Percentiles rank a stretch among this genome's conserved stretches.
phyloP scores from a whole-genome alignment of 2,113 vertebrate genomes.

The Oreochromis tanganicae region DNA sequence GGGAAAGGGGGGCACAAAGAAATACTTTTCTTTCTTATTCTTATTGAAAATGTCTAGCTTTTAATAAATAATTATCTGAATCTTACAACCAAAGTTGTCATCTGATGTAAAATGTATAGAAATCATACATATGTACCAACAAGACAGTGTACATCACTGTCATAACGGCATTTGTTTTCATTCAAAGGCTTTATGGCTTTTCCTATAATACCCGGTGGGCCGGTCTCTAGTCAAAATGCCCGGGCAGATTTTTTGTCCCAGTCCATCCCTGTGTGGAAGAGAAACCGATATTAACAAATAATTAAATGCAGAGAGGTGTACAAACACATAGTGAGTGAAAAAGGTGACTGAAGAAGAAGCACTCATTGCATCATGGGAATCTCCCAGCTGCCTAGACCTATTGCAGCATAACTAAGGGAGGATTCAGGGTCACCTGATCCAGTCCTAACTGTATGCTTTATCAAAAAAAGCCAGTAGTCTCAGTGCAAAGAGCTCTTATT shows the following conservation, averaged over 20 bases:
- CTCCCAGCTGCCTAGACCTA: too few species aligned
- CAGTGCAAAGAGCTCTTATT: neutral
- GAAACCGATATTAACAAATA: neutral
- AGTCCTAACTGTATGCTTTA: neutral
- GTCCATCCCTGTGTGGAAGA: neutral
- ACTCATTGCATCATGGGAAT: neutral
- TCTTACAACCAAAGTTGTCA: neutral
- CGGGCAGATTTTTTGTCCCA: neutral
- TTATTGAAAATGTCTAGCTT: neutral
- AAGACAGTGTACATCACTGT: neutral
- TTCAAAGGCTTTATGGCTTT: neutral
- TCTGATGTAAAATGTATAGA: neutral
- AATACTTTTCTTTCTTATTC: neutral
- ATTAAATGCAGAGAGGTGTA: neutral
- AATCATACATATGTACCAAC: neutral
- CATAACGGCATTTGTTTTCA: neutral
- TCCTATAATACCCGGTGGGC: neutral
- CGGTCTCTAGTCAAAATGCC: neutral
- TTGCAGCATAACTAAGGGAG: too few species aligned
- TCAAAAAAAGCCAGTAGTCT: neutral
- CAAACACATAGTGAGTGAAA: neutral
- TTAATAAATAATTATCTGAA: neutral
- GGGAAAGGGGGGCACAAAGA: neutral
- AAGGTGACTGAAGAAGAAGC: neutral
- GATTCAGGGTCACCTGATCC: too few species aligned